Percentiles rank a stretch among this genome's conserved stretches.
Evolutionary conservation across 2,113 vertebrate genomes (phyloP).

Genomic region (Centropus bengalensis): DNA sequence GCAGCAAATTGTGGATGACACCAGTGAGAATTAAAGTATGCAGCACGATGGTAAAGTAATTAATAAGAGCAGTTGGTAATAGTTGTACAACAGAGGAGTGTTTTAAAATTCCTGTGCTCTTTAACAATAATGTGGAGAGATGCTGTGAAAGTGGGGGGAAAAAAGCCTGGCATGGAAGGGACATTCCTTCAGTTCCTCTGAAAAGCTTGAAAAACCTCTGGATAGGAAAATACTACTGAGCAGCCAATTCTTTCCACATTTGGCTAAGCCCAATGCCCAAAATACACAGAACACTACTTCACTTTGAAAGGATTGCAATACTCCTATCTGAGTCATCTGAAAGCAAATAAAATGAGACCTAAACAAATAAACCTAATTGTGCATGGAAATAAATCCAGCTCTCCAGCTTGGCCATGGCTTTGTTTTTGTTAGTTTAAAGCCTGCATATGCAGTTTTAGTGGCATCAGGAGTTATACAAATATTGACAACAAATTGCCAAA

Average conservation of each 20-base stretch:
- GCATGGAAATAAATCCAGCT: conserved; percentile 73
- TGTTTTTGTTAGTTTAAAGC: conserved; percentile 78
- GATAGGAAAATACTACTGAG: conserved; percentile 75
- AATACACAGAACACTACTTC: conserved; percentile 77
- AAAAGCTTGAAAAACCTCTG: conserved; percentile 75
- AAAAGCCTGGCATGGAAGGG: conserved; percentile 58
- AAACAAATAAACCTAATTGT: conserved; percentile 84
- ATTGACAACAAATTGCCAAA: conserved; percentile 78
- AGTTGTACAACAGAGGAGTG: conserved; percentile 44
- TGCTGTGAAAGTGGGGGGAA: conserved; percentile 32
- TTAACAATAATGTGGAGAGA: conserved; percentile 57
- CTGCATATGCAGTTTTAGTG: conserved; percentile 71
- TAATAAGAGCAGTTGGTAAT: conserved; percentile 52
- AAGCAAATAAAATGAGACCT: conserved; percentile 83
- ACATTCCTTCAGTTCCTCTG: conserved; percentile 77
- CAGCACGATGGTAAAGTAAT: conserved; percentile 37
- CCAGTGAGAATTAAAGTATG: neutral
- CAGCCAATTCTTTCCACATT: conserved; percentile 77
- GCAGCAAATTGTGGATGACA: neutral
- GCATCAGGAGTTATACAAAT: conserved; percentile 75
- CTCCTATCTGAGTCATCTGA: conserved; percentile 82
- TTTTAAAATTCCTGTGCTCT: conserved; percentile 57
- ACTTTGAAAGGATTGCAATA: conserved; percentile 78
- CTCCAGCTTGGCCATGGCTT: conserved; percentile 73
- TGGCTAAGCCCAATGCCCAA: conserved; percentile 69